Percentiles rank a stretch among this genome's conserved stretches.
Conservation (phyloP, 2,888 invertebrate species). For the Campoletis raptor region DNA sequence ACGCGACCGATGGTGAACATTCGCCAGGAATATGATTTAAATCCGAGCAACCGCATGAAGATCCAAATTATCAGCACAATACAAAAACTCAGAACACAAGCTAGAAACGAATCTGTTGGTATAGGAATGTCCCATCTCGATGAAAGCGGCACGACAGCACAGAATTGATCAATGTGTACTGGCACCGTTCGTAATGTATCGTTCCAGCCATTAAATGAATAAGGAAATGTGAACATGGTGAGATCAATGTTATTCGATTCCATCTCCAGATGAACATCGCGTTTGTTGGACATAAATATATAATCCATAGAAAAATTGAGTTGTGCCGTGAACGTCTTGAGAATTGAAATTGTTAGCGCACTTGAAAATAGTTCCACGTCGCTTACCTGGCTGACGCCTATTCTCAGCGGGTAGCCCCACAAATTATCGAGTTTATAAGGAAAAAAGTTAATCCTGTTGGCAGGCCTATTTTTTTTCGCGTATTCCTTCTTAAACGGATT, state of each 20-base stretch:
- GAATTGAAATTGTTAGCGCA: constrained; percentile 10
- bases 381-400: not conserved
- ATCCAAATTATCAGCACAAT: constrained; percentile 17
- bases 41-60: too few species aligned
- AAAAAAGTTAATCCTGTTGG: constrained; percentile 34
- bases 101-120: not conserved
- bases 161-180: constrained; percentile 47
- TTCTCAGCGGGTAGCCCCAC: constrained; percentile 66
- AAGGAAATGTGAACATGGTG: not conserved
- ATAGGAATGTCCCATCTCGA: constrained; percentile 5
- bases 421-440: constrained; percentile 71
- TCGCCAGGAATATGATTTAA: too few species aligned
- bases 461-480: constrained; percentile 30
- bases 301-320: too few species aligned
- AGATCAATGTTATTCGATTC: constrained; percentile 52
- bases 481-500: constrained; percentile 68
- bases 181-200: constrained; percentile 27
- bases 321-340: not conserved
- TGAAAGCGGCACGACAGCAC: constrained; percentile 67
- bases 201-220: not conserved
- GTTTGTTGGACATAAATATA: not conserved
- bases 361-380: constrained; percentile 38
- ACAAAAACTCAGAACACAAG: constrained; percentile 25
- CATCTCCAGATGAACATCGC: not conserved
- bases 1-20: too few species aligned